Percentiles rank a stretch among this genome's conserved stretches.
Evolutionary conservation across 2,888 invertebrate genomes (phyloP).

Genomic region (Desoria tigrina): DNA sequence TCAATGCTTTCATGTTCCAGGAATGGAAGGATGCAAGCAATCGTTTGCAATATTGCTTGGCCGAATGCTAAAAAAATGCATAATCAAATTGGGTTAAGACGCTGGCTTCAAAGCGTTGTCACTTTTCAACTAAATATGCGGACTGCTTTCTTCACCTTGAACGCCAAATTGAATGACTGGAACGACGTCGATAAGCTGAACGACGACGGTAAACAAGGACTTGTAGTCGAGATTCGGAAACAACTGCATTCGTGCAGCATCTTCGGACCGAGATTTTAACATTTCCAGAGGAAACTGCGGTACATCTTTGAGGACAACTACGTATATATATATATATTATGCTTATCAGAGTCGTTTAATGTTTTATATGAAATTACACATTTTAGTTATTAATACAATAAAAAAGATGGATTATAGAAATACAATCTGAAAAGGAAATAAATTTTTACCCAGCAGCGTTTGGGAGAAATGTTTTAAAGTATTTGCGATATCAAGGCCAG

Average conservation of each 20-base stretch:
- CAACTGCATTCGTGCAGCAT: constrained; percentile 80
- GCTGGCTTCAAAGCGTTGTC: neutral
- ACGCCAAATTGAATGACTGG: constrained; percentile 86
- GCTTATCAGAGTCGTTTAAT: no score
- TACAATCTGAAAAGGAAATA: no score
- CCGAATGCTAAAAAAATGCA: constrained; percentile 73
- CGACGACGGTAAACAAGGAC: constrained; percentile 87
- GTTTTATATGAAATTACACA: neutral
- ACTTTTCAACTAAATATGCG: neutral
- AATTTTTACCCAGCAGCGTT: constrained; percentile 82
- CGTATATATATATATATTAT: no score
- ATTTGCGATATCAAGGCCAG: constrained; percentile 93
- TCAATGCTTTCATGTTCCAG: constrained; percentile 94
- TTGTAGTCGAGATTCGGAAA: constrained; percentile 97
- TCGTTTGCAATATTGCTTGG: constrained; percentile 86
- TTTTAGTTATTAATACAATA: no score
- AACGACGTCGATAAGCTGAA: constrained; percentile 89
- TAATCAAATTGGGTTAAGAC: neutral
- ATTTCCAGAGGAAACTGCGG: constrained; percentile 88
- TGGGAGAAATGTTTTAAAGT: constrained; percentile 98
- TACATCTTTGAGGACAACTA: constrained; percentile 95
- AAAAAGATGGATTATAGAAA: no score
- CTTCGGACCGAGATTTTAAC: constrained; percentile 82
- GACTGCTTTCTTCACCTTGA: constrained; percentile 63
- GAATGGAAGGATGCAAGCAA: constrained; percentile 93